Base-by-base conservation (phyloP, 2,113 vertebrate genomes). In the Macrotus californicus region DNA sequence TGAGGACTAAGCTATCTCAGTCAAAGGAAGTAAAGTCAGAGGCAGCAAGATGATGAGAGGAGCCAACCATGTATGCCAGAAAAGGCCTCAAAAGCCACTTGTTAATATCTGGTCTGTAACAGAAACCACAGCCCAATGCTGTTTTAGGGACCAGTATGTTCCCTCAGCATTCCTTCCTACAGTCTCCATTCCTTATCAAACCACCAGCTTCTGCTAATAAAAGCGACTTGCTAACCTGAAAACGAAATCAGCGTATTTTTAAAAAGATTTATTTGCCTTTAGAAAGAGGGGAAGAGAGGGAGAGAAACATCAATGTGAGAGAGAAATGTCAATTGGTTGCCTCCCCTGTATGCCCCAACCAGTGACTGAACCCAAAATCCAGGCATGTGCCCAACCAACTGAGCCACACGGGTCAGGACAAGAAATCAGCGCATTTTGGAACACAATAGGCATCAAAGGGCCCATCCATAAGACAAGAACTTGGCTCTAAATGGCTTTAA, bases 1-100 rank as follows among this genome's bases (percentile, higher is more conserved):
- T 77, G 34, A 64, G 36, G 48, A 21, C 66, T 94, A 87, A 89
- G 48, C 59, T 92, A 39, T 91, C 66, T 85, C 56, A 61, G 56
- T 64, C 48, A 87, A 90, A 29, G 66, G 94, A 39, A 88, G n/a
- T 77, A 96, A 92, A 92, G 24, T 87, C 36, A 73, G 34, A 87
- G 31, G 24, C 26, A 90, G 39, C 46, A 81, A 64, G 56, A 94
- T 77, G 81, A 92, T 39, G 92, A 64, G n/a, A 81, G 76, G 34
- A 95, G 36, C 59, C 86, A 96, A 50, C 26, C 80, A 22, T 43
- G 24, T 36, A 73, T 39, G 66, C 29, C 59, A 94, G 76, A 39
- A 94, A 93, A 48, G 70, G 54, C 24, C 43, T 70, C 34, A 18
- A 86, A 81, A 90, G 56, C 54, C 52, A 89, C 85, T 79, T 89